Evolutionary conservation across 1,140 invertebrate genomes (phyloP), one percentile per base, ranked within the genome.

Genomic region (Sipha flava): DNA sequence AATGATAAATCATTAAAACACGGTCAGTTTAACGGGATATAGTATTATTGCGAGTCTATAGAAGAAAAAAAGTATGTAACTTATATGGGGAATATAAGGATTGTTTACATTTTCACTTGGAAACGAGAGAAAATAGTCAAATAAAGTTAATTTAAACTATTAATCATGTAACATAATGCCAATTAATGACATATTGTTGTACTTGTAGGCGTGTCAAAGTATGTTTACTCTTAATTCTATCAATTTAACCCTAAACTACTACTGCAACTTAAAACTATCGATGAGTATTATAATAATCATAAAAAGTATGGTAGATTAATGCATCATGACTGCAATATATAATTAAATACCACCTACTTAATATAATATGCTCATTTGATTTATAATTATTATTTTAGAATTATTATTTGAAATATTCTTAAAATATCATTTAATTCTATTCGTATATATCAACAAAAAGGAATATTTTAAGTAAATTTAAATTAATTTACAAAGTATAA

Each of bases 1-100:
- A 70, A 70, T 37, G 14, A 70, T 70, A 70, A 70, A 70, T 70
- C 66, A 70, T 14, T 0, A 16, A 64, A 34, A 64, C 66, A 70
- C 43, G 66, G 66, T 45, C 66, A 29, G 43, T 70, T 40, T 26
- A 70, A 70, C 40, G 37, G 37, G 37, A 68, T 68, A 26, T 5
- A 23, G 40, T 43, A 43, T 40, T 68, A 29, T 34, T 45, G 43
- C 43, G 43, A 45, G 43, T 16, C 43, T 26, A 68, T 31, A 54
- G 26, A 18, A 18, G 14, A 47, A 3, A 57, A 21, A 26, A 18
- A 5, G 26, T 21, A 21, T 23, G 21, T 43, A 23, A 43, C 3
- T 4, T 4, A 26, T 18, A 5, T 45, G 23, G 40, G 31, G 31
- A 45, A 6, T 68, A 43, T 7, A 37, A 70, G 31, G 31, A 64